Evolutionary conservation across 2,888 invertebrate species (phyloP).

Genomic region (Drosophila testacea): DNA sequence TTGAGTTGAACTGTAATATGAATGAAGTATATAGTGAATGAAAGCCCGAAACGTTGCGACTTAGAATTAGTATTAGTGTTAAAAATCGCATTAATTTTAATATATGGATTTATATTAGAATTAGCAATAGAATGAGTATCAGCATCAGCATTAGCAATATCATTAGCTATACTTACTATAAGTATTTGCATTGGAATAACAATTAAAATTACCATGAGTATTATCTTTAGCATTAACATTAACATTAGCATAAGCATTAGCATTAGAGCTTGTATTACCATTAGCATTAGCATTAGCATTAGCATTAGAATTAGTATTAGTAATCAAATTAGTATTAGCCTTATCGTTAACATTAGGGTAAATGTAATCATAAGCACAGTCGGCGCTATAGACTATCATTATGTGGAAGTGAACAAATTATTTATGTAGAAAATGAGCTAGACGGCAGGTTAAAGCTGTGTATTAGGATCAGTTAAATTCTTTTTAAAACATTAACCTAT

Average conservation of each 20-base stretch:
- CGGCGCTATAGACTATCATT: too few relatives aligned
- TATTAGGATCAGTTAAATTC: too few relatives aligned
- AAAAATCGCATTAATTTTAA: not conserved
- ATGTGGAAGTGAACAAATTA: too few relatives aligned
- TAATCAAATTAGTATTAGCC: not conserved
- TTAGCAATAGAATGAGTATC: not conserved
- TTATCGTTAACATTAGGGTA: not conserved
- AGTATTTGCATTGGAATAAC: not conserved
- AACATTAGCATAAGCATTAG: constrained; percentile 2
- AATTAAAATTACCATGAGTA: not conserved
- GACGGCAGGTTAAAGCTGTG: too few relatives aligned
- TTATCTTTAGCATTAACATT: constrained; percentile 2
- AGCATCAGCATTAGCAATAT: not conserved
- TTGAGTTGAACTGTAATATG: not conserved
- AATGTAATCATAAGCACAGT: too few relatives aligned
- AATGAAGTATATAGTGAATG: too few relatives aligned
- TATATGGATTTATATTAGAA: not conserved
- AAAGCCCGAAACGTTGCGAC: too few relatives aligned
- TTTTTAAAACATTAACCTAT: too few relatives aligned
- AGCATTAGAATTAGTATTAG: not conserved
- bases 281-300: constrained; percentile 2
- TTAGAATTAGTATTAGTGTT: not conserved
- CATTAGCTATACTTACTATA: not conserved
- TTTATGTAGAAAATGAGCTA: too few relatives aligned
- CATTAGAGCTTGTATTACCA: not conserved